Evolutionary conservation across 2,113 vertebrate genomes (phyloP), one percentile per base, ranked within the genome.

Genomic region (Nipponia nippon): DNA sequence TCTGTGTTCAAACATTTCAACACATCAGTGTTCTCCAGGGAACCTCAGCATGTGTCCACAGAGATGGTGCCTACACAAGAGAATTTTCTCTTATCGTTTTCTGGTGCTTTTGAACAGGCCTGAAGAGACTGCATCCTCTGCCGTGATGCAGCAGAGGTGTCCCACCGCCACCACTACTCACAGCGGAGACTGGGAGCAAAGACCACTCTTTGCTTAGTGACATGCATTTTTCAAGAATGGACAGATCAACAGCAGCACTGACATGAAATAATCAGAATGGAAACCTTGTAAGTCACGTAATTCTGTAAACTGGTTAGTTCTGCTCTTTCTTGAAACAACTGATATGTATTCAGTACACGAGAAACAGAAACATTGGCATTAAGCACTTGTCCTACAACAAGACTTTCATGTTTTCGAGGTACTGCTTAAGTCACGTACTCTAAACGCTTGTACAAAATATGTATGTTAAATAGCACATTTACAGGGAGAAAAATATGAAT

Each of bases 1-100:
- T 55, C 72, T 44, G 13, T 82, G 86, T 88, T 93, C 81, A 86
- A 96, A 93, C 86, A 90, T 62, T 94, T 85, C 78, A 87, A 69
- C 47, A 79, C 32, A 78, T 52, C 69, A 15, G 10, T 27, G 63
- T 71, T 92, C 91, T 89, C 36, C 63, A 83, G 63, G 82, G 76
- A 95, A 27, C 52, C 36, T 66, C 19, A 32, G 69, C 56, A 52
- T 27, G 34, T 8, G n/a, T 29, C 92, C 87, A 78, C 26, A 73
- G 90, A 89, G 89, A 85, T 1, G 0, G 29, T 32, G 22, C 34
- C 63, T 21, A 55, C 83, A 81, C 32, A 58, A 63, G 40, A 79
- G 73, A 80, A 44, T 67, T 71, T 89, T 40, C 46, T 89, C 88
- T 56, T 22, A 69, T 71, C 13, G 2, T 58, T 92, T 82, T 52